Base-by-base conservation (phyloP, 2,888 invertebrate species). In the Thymelicus acteon region DNA sequence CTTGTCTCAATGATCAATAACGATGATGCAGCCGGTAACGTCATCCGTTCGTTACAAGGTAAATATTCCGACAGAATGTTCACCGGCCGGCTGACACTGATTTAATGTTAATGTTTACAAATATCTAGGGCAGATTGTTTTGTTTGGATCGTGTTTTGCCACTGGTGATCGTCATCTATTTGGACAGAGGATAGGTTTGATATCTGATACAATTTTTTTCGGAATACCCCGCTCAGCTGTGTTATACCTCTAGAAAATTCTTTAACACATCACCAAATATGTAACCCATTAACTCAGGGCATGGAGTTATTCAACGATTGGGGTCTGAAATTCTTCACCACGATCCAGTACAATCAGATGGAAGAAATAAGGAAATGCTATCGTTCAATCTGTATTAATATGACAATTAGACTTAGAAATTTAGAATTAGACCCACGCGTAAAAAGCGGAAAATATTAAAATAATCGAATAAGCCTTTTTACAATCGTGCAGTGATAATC, bases 61-160 rank as follows among this genome's bases (percentile, higher is more conserved):
- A 67, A 67, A 67, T 49, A 66, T 47, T 66, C 67, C 48, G 49
- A 48, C 37, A 19, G 15, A 40, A 58, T 58, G 47, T 57, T 52
- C 44, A n/a, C n/a, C 62, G 31, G 6, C 7, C 19, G 15, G 31
- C 47, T 37, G 7, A 64, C 39, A 24, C 37, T 7, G 60, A 37
- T 60, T 58, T 58, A 60, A 37, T 60, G 15, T 48, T 37, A 39
- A 37, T 67, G 60, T 67, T 67, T 67, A 67, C 67, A 49, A 60
- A 67, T 60, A 58, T 47, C 67, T 67, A 67, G 48, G 39, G 44
- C 13, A 15, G 6, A 15, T 66, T 66, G 67, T 67, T 67, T 58
- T 48, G 60, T 49, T 67, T 67, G 67, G 67, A 60, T 7, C 39
- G 19, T 39, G 67, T 60, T 67, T 48, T 60, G 63, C 24, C 24